These are phyloP conservation scores for Elymnias hypermnestra DNA, from an alignment of 1,140 invertebrate genomes.

Conservation along the genomic window DNA sequence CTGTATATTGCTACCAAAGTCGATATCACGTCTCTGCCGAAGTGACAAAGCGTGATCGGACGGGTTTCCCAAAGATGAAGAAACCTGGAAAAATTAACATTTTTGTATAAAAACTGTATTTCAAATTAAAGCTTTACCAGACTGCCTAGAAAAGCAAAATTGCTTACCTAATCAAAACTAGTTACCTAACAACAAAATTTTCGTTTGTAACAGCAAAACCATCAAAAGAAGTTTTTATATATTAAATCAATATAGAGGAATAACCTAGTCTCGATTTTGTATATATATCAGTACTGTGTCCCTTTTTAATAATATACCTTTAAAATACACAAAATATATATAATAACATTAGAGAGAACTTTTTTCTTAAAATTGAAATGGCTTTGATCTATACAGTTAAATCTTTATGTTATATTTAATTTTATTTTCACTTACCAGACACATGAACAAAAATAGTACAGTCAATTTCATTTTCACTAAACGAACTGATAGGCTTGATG, in stretches of 20 bases:
- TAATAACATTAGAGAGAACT: no score
- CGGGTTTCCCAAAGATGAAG: conserved; percentile 16
- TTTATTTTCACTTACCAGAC: not conserved
- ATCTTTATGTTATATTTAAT: not conserved
- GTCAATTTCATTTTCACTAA: conserved; percentile 6
- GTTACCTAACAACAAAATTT: no score
- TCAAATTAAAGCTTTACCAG: not conserved
- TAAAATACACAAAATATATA: no score
- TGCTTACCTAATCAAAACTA: not conserved
- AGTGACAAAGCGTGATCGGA: conserved; percentile 20
- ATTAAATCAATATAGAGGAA: no score
- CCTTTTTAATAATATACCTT: no score
- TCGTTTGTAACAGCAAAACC: no score
- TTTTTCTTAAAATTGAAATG: no score
- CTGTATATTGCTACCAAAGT: conserved; percentile 29
- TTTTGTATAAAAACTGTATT: not conserved
- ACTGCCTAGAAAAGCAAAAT: not conserved
- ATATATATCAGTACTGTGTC: no score
- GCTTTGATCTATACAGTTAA: not conserved
- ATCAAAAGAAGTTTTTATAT: no score
- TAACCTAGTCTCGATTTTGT: no score
- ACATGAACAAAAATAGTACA: not conserved
- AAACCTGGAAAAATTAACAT: conserved; percentile 16
- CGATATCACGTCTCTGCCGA: conserved; percentile 21
- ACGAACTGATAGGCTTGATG: not conserved